Conservation (phyloP, 2,113 vertebrate species). For the Pontoporia blainvillei region DNA sequence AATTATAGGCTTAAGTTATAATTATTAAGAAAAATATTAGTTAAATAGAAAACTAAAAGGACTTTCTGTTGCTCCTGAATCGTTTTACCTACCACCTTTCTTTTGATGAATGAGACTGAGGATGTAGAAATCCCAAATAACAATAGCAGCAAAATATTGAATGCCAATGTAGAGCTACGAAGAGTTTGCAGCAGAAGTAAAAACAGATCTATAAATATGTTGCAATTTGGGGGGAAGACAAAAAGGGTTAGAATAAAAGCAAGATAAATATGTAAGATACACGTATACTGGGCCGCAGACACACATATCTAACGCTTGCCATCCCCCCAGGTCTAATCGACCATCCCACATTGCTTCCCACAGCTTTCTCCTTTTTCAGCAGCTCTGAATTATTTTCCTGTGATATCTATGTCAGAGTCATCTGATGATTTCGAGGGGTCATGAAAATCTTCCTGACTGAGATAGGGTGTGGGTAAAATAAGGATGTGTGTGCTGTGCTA, state of each 20-base stretch:
- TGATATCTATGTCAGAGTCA: not conserved
- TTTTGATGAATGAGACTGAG: not conserved
- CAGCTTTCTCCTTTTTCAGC: not conserved
- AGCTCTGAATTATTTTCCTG: not conserved
- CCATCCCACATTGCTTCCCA: accelerated
- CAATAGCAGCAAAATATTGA: not conserved
- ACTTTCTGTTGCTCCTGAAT: not conserved
- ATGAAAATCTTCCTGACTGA: not conserved
- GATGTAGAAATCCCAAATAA: not conserved
- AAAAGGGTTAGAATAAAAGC: not conserved
- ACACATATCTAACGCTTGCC: no score
- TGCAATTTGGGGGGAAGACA: not conserved
- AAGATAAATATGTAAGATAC: not conserved
- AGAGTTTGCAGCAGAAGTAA: not conserved
- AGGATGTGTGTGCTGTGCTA: not conserved
- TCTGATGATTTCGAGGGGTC: not conserved
- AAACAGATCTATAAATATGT: not conserved
- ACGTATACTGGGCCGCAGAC: not conserved
- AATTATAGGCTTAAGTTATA: not conserved
- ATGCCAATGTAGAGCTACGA: not conserved
- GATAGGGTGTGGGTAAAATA: not conserved
- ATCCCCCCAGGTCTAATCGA: accelerated
- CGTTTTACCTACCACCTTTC: not conserved
- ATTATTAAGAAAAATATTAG: not conserved
- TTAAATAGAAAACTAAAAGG: not conserved